Percentiles rank a stretch among this genome's conserved stretches.
phyloP scores from a whole-genome alignment of 2,797 vertebrate genomes.

The Hypotaenidia okinawae region DNA sequence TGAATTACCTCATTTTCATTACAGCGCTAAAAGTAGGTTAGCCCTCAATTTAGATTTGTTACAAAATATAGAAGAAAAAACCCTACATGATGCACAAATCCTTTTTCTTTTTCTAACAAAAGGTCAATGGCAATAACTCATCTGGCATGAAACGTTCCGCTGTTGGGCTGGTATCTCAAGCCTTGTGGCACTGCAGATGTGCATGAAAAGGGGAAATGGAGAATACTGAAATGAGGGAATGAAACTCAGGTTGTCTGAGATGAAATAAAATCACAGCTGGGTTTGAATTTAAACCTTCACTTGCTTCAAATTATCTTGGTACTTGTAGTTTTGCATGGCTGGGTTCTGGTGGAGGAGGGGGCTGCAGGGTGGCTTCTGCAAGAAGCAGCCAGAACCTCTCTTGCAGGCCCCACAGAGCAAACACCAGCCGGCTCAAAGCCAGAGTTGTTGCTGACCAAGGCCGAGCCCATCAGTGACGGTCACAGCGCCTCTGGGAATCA shows the following conservation, averaged over 20 bases:
- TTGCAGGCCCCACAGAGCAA: no score
- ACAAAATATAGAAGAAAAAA: not conserved
- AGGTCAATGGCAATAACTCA: not conserved
- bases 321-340: no score
- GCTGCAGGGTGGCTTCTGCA: no score
- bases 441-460: no score
- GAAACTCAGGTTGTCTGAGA: not conserved
- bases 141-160: not conserved
- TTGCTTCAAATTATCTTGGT: not conserved
- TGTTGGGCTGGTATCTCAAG: not conserved
- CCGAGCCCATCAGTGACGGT: no score
- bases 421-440: no score
- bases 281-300: not conserved
- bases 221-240: not conserved
- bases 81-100: not conserved
- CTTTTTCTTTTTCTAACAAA: not conserved
- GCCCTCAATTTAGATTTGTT: not conserved
- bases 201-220: not conserved
- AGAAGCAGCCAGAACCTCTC: no score
- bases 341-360: no score
- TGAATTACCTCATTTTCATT: not conserved
- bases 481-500: no score
- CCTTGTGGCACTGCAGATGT: rapidly evolving
- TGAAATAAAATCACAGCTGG: not conserved
- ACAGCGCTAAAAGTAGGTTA: not conserved